Conservation (phyloP, 2,888 invertebrate genomes). For the Mesochorus sp. region DNA sequence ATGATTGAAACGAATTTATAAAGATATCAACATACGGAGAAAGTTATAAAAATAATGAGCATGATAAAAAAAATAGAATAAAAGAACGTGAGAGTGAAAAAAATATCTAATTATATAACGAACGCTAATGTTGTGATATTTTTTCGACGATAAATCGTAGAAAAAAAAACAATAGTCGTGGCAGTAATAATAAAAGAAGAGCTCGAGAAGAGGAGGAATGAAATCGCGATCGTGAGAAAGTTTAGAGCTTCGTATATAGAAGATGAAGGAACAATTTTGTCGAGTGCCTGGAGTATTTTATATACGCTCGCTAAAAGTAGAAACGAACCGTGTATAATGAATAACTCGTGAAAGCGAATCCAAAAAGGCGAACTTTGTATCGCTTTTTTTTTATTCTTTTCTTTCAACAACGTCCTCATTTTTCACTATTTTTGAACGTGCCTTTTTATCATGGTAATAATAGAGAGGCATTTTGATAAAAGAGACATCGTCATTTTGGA, state of each 20-base stretch:
- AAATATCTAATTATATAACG: neutral
- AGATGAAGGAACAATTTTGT: too few relatives aligned
- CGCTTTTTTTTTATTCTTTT: neutral
- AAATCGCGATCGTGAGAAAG: constrained; percentile 61
- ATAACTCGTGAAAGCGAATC: constrained; percentile 56
- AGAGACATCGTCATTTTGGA: too few relatives aligned
- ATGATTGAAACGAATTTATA: neutral
- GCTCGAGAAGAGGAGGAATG: neutral
- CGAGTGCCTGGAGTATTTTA: constrained; percentile 37
- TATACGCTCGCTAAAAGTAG: constrained; percentile 27
- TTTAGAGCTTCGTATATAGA: constrained; percentile 52
- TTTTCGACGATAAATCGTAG: constrained; percentile 12
- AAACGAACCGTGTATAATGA: constrained; percentile 52
- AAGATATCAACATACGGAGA: neutral
- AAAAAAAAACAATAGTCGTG: constrained; percentile 13
- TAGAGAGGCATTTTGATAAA: too few relatives aligned
- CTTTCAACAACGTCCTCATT: neutral
- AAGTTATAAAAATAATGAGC: neutral
- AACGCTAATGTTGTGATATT: neutral
- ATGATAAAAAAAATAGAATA: neutral
- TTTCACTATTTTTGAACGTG: neutral
- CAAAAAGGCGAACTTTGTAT: neutral
- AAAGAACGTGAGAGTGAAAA: too few relatives aligned
- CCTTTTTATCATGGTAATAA: too few relatives aligned
- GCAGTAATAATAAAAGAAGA: constrained; percentile 12